Conservation (phyloP, 2,113 vertebrate species). For the Callaeas wilsoni region DNA sequence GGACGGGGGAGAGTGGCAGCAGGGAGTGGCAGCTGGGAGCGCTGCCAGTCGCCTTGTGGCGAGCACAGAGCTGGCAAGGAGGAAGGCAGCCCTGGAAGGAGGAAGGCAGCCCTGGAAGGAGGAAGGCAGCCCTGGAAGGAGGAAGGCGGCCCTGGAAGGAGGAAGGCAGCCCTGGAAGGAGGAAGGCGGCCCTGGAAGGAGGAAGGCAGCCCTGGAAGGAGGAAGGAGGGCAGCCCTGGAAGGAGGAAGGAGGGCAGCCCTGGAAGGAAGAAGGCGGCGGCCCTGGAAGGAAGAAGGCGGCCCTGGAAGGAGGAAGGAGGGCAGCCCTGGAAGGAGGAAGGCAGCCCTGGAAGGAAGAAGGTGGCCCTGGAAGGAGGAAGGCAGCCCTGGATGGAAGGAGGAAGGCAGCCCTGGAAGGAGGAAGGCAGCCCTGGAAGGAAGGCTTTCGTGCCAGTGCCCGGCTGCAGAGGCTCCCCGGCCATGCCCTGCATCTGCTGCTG, state of each 20-base stretch:
- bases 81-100: background rate
- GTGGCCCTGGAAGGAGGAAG: too few species aligned
- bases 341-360: background rate
- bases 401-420: too few species aligned
- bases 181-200: background rate
- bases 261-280: background rate
- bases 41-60: background rate
- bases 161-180: background rate
- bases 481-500: too few species aligned
- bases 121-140: too few species aligned
- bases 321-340: background rate
- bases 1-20: too few species aligned
- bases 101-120: background rate
- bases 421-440: background rate
- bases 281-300: background rate
- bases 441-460: accelerated
- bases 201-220: background rate
- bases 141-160: too few species aligned
- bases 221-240: background rate
- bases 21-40: background rate
- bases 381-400: too few species aligned
- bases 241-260: background rate
- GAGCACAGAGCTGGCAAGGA: background rate
- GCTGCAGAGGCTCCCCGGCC: too few species aligned
- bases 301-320: background rate